Evolutionary conservation across 2,113 vertebrate genomes (phyloP).

Genomic region (Trichomycterus rosablanca): DNA sequence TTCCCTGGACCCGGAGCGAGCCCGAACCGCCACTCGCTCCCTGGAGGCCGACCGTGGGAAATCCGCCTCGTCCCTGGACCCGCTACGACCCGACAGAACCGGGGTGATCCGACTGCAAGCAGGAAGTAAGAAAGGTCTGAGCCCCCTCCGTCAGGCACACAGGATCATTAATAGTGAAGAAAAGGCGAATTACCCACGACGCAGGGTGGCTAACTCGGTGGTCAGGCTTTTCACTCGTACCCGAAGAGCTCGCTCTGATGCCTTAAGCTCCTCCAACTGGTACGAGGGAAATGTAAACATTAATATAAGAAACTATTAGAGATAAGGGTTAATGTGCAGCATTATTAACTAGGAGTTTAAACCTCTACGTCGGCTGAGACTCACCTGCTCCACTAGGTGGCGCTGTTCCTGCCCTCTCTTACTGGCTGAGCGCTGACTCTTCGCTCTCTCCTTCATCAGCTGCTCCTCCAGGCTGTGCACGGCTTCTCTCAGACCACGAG

Average conservation of each 20-base stretch:
- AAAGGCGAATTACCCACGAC: constrained; percentile 71
- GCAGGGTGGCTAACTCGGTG: constrained; percentile 72
- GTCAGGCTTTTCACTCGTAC: constrained; percentile 77
- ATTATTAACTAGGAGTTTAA: no score
- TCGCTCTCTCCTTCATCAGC: constrained; percentile 75
- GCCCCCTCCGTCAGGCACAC: not conserved
- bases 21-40: constrained; percentile 52
- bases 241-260: constrained; percentile 74
- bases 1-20: constrained; percentile 73
- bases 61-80: constrained; percentile 50
- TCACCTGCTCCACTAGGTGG: constrained; percentile 76
- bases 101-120: constrained; percentile 62
- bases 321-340: not conserved
- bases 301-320: not conserved
- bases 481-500: constrained; percentile 63
- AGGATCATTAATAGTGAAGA: not conserved
- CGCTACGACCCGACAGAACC: constrained; percentile 33
- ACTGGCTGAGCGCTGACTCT: constrained; percentile 60
- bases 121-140: not conserved
- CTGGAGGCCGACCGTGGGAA: constrained; percentile 63
- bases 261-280: constrained; percentile 78
- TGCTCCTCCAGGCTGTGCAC: constrained; percentile 76
- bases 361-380: no score
- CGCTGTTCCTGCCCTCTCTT: constrained; percentile 75
- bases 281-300: not conserved